Conservation (phyloP, 2,113 vertebrate species). For the Xenus cinereus region DNA sequence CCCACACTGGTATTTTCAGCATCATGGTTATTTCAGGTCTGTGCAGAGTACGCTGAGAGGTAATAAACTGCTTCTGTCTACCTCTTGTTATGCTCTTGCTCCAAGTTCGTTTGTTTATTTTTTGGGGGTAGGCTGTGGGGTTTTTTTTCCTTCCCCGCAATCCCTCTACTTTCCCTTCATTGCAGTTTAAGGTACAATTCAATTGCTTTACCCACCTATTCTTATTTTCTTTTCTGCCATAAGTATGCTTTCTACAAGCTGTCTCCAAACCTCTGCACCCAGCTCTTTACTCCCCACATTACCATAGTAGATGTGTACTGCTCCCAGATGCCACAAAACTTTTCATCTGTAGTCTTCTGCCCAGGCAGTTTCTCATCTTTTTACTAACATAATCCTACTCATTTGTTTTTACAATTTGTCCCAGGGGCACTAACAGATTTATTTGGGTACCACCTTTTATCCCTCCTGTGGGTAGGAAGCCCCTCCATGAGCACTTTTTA, state of each 20-base stretch:
- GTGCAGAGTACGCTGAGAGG: background rate
- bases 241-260: background rate
- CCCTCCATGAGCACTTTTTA: background rate
- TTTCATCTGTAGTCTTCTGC: background rate
- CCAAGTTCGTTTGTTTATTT: background rate
- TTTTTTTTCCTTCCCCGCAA: background rate
- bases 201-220: background rate
- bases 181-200: background rate
- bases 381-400: background rate
- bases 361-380: background rate
- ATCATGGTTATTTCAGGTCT: background rate
- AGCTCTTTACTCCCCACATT: background rate
- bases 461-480: background rate
- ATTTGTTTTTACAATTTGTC: background rate
- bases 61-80: background rate
- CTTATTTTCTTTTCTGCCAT: background rate
- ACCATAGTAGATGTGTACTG: too few relatives aligned
- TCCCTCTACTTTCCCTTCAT: background rate
- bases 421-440: fast-evolving
- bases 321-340: background rate
- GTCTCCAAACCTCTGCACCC: background rate
- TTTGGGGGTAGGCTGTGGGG: background rate
- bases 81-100: background rate
- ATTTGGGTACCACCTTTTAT: background rate
- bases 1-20: background rate